Evolutionary conservation across 1,140 invertebrate genomes (phyloP).

Genomic region (Anthonomus grandis): DNA sequence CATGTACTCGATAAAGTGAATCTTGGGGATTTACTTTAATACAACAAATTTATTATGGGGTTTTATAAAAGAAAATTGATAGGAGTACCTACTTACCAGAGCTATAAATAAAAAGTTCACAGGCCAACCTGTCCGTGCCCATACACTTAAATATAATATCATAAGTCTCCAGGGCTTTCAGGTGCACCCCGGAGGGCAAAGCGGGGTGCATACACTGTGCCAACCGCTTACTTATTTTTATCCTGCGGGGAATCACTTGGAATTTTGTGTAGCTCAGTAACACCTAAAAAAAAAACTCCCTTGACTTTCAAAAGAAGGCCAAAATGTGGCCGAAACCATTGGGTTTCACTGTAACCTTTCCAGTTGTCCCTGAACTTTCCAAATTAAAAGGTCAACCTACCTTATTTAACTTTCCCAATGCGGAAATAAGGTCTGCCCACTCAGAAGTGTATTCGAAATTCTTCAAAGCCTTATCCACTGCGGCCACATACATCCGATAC

Average conservation of each 20-base stretch:
- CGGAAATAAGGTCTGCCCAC: constrained; percentile 94
- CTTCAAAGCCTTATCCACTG: constrained; percentile 86
- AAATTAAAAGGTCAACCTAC: too few species aligned
- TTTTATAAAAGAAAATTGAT: too few species aligned
- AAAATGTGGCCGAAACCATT: too few species aligned
- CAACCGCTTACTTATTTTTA: constrained; percentile 88
- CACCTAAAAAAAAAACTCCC: constrained; percentile 57
- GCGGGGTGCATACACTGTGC: constrained; percentile 95
- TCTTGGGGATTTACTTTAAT: too few species aligned
- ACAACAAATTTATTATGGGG: too few species aligned
- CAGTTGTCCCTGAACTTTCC: not conserved
- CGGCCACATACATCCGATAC: constrained; percentile 73
- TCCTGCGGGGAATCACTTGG: constrained; percentile 83
- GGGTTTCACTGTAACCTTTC: not conserved
- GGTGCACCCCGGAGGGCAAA: constrained; percentile 86
- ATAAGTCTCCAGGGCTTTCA: constrained; percentile 92
- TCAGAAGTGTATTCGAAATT: constrained; percentile 93
- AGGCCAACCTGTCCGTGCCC: constrained; percentile 75
- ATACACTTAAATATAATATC: constrained; percentile 91
- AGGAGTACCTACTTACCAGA: constrained; percentile 62
- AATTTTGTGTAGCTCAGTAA: constrained; percentile 74
- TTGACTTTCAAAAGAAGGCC: constrained; percentile 1
- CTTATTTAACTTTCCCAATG: constrained; percentile 89
- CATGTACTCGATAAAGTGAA: too few species aligned
- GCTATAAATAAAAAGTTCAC: constrained; percentile 86